A percentile compares a stretch with the other conserved stretches of the same genome.
phyloP scores from a whole-genome alignment of 2,113 vertebrate species.

The Catagonus wagneri region DNA sequence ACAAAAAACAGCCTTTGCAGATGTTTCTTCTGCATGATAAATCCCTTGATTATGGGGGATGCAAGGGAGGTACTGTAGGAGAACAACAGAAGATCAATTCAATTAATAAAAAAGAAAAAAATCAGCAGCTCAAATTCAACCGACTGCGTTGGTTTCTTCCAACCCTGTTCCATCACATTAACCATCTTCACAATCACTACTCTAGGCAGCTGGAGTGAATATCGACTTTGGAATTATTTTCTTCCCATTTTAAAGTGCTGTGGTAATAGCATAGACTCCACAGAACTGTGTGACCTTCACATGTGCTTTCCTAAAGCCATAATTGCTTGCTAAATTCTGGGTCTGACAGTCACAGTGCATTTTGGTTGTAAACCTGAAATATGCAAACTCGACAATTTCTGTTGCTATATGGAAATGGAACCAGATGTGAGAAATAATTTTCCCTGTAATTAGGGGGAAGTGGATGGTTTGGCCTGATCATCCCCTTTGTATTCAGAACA shows the following conservation, averaged over 20 bases:
- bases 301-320: background rate
- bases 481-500: background rate
- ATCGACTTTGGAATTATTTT: conserved; percentile 38
- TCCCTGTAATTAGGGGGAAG: background rate
- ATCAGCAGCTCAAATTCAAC: conserved; percentile 29
- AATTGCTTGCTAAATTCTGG: background rate
- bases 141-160: background rate
- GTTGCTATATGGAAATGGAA: background rate
- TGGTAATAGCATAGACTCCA: background rate
- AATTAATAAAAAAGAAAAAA: conserved; percentile 57
- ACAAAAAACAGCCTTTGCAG: background rate
- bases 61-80: conserved; percentile 9
- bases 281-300: background rate
- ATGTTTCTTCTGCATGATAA: conserved; percentile 50
- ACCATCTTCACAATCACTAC: conserved; percentile 35
- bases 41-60: conserved; percentile 51
- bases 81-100: conserved; percentile 47
- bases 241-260: conserved; percentile 19
- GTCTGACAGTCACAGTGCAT: background rate
- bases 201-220: background rate
- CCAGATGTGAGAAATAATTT: background rate
- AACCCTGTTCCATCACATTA: conserved; percentile 64
- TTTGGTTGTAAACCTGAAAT: background rate
- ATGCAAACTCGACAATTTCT: background rate
- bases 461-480: background rate